Base-by-base conservation (phyloP, 2,113 vertebrate species). In the Oncorhynchus mykiss region DNA sequence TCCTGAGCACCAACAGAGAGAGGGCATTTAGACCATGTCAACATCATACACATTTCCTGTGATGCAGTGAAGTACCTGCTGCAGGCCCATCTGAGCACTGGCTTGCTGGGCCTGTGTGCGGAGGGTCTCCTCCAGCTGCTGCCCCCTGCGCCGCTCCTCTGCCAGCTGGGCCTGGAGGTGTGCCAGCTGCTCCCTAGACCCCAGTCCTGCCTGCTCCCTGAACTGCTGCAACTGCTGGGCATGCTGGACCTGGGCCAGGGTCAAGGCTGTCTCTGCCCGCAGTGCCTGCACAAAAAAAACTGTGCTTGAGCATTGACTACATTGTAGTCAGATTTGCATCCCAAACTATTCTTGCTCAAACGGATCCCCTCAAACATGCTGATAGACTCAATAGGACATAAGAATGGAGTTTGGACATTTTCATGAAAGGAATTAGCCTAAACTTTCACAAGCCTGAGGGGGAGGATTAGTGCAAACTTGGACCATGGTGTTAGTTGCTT, bases 41-140 rank as follows among this genome's bases (percentile, higher is more conserved):
- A 20, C 9, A 62, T 34, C 7, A 45, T 4, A 66, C 12, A 24
- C 2, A 62, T 16, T 22, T 45, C 39, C 39, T 24, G 20, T 29
- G 54, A 25, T 24, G 49, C n/a, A 45, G 39, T 67, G 13, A 57
- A 29, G 6, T 66, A 96, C 95, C 95, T 95, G 94, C 51, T 90
- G 92, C 60, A 86, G 85, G 72, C 75, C 69, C 82, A 94, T 79
- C 74, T 94, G 94, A 45, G 85, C 86, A 82, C 85, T 78, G 3
- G 88, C 83, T 79, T 95, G 93, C 73, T 93, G 86, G 51, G 80
- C 82, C 78, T 94, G 92, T n/a, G 31, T 78, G 16, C 60, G 83
- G 16, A 96, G 86, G 18, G 83, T 62, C 77, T 91, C 87, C 85
- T 95, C 92, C 77, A 95, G 89, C 75, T 90, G 88, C 74, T 77